Evolutionary conservation across 2,113 vertebrate species (phyloP).

Genomic region (Alethe diademata): DNA sequence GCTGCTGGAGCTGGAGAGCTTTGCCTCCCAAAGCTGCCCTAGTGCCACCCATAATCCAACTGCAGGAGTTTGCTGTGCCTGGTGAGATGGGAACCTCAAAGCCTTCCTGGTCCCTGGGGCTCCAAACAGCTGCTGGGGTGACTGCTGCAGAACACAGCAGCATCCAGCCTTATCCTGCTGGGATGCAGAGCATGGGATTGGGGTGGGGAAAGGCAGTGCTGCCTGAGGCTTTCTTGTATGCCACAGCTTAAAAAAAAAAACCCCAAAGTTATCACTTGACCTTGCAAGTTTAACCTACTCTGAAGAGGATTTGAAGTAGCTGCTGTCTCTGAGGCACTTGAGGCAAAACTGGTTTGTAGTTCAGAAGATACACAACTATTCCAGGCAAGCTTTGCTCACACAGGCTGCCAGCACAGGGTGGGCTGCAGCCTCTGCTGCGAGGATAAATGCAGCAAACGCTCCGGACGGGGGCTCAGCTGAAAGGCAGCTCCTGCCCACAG

Average conservation of each 20-base stretch:
- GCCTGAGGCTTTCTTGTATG: not conserved
- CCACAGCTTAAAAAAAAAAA: not conserved
- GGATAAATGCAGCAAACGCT: not conserved
- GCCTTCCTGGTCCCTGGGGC: not conserved
- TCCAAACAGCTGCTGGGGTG: not conserved
- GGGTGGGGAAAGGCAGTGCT: not conserved
- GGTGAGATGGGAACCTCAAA: rapidly evolving
- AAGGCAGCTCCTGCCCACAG: not conserved
- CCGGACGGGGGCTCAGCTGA: not conserved
- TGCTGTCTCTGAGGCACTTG: not conserved
- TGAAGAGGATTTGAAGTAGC: not conserved
- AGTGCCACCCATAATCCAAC: not conserved
- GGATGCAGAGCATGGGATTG: not conserved
- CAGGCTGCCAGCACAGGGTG: not conserved
- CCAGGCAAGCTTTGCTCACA: not conserved
- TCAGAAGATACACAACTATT: not conserved
- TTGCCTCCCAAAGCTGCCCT: not conserved
- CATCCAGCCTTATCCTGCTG: not conserved
- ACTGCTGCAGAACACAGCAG: not conserved
- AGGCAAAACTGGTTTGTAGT: not conserved
- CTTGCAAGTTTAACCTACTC: not conserved
- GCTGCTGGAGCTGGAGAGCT: not conserved
- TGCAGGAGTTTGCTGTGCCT: not conserved
- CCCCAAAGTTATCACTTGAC: not conserved
- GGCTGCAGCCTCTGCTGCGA: not conserved